Conservation (phyloP, 2,888 invertebrate species). For the Lagria hirta region DNA sequence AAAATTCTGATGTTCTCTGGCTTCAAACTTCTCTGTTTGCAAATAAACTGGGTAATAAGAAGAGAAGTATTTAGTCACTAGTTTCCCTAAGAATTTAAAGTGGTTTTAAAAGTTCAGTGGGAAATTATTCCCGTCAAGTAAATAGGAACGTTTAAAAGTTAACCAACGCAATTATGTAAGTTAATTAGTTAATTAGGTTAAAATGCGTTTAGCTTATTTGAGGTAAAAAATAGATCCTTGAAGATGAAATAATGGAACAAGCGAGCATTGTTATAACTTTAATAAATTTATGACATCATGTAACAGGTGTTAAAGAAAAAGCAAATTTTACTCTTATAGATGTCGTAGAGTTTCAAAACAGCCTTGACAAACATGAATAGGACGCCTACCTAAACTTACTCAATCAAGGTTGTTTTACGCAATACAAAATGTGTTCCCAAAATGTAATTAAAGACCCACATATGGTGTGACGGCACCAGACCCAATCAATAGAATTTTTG, state of each 20-base stretch:
- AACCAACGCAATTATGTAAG: constrained; percentile 6
- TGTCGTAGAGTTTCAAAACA: constrained; percentile 25
- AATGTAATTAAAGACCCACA: constrained; percentile 24
- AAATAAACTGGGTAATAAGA: not conserved
- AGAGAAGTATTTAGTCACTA: constrained; percentile 1
- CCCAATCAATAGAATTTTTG: no score
- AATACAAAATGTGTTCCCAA: constrained; percentile 23
- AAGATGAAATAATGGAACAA: constrained; percentile 2
- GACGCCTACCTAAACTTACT: constrained; percentile 24
- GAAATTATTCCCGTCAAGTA: not conserved
- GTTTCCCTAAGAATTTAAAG: not conserved
- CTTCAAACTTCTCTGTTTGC: no score
- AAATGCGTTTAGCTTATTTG: constrained; percentile 5
- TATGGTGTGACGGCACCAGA: constrained; percentile 20
- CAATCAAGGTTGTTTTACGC: constrained; percentile 25
- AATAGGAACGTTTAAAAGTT: constrained; percentile 5
- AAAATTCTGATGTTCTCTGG: no score
- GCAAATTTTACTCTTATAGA: constrained; percentile 8
- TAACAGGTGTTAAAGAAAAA: constrained; percentile 18
- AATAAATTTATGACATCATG: constrained; percentile 16
- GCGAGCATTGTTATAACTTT: constrained; percentile 4
- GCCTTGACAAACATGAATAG: constrained; percentile 26
- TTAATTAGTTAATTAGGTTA: constrained; percentile 18
- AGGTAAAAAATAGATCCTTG: constrained; percentile 7
- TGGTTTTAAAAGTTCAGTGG: no score